Conservation (phyloP, 2,113 vertebrate genomes). For the Odontophorus gujanensis region DNA sequence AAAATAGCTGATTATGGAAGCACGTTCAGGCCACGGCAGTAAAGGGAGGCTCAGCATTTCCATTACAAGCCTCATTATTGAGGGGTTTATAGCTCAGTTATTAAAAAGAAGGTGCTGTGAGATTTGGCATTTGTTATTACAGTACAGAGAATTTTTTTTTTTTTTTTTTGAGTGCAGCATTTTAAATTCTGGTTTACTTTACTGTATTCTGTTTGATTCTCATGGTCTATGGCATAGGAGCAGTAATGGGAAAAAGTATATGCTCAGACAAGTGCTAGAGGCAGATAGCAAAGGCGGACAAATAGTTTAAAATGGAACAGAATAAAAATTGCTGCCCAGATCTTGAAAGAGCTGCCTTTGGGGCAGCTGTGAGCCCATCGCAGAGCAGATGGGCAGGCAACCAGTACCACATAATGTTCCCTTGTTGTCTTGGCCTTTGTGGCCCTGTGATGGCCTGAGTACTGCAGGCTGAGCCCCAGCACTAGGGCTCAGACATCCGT, state of each 20-base stretch:
- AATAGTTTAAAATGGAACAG: not conserved
- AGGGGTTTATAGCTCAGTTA: slow-evolving; percentile 67
- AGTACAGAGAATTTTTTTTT: slow-evolving; percentile 26
- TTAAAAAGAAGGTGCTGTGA: slow-evolving; percentile 50
- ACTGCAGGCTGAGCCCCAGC: not conserved
- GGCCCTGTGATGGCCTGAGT: not conserved
- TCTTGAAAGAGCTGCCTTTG: not conserved
- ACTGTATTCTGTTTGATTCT: slow-evolving; percentile 26
- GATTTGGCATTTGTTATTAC: slow-evolving; percentile 45
- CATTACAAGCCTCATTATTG: slow-evolving; percentile 70
- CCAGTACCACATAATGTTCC: rapidly evolving
- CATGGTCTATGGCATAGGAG: not conserved
- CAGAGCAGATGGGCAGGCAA: not conserved
- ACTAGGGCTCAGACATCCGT: not conserved
- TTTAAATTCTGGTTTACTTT: slow-evolving; percentile 23
- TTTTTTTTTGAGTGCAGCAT: slow-evolving; percentile 38
- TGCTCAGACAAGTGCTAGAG: not conserved
- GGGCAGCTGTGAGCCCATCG: not conserved
- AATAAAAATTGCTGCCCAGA: not conserved
- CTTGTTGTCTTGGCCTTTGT: not conserved
- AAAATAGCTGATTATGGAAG: slow-evolving; percentile 74
- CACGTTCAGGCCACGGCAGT: slow-evolving; percentile 37
- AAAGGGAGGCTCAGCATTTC: slow-evolving; percentile 63
- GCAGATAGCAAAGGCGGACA: not conserved
- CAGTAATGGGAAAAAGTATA: not conserved